These are phyloP conservation scores for Schmidtea mediterranea DNA, from an alignment of 1,140 invertebrate species.

Conservation along the genomic window DNA sequence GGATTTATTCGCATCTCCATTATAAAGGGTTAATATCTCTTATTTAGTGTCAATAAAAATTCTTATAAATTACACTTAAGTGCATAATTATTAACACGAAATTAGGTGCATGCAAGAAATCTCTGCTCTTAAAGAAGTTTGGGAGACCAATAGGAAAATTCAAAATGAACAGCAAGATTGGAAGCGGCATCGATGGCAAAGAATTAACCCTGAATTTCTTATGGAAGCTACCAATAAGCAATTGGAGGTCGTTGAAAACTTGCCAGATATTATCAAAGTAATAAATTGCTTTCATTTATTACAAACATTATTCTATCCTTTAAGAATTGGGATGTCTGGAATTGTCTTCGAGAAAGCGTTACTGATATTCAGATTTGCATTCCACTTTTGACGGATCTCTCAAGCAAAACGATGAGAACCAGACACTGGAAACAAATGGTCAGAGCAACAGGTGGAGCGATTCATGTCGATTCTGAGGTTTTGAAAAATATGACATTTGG, in stretches of 20 bases:
- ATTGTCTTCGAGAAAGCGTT: conserved; percentile 20
- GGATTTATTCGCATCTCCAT: no score
- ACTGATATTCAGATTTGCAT: conserved; percentile 20
- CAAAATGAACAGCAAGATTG: conserved; percentile 18
- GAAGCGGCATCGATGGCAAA: conserved; percentile 25
- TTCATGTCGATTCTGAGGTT: conserved; percentile 23
- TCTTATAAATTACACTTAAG: no score
- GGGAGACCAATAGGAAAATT: conserved; percentile 20
- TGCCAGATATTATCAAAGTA: conserved; percentile 12
- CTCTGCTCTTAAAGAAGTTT: conserved; percentile 21
- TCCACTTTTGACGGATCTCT: no score
- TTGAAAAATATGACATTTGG: conserved; percentile 24
- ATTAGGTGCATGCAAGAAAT: conserved; percentile 19
- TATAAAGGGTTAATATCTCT: no score
- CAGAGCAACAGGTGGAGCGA: conserved; percentile 19
- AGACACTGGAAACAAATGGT: conserved; percentile 26
- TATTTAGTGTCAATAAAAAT: no score
- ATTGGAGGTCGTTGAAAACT: conserved; percentile 16
- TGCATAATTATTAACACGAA: no score
- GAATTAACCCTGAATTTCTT: conserved; percentile 21
- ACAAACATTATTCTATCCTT: no score
- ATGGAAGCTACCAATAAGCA: conserved; percentile 22
- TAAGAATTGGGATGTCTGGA: conserved; percentile 20
- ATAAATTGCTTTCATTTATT: no score
- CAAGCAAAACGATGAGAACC: conserved; percentile 18